Evolutionary conservation across 2,888 invertebrate species (phyloP).

Genomic region (Epinotia ramella): DNA sequence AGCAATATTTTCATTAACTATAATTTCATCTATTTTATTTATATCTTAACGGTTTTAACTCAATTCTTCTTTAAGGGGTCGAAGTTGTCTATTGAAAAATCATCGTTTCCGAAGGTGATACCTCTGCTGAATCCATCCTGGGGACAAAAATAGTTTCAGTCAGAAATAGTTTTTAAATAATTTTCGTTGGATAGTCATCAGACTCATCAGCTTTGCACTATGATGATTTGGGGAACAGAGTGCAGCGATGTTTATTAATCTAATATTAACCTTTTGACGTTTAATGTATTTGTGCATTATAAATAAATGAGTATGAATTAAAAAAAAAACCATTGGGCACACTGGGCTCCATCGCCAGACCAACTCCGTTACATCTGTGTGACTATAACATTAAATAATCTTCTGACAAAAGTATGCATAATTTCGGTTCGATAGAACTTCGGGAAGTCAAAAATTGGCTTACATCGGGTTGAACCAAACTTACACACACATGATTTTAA

Average conservation of each 20-base stretch:
- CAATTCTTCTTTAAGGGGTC: constrained; percentile 94
- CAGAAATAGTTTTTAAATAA: neutral
- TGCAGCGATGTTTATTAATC: no score
- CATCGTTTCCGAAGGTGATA: constrained; percentile 95
- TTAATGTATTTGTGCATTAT: no score
- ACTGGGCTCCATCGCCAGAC: neutral
- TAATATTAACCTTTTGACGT: no score
- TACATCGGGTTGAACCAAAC: no score
- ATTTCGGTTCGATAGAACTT: no score
- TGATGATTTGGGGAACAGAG: no score
- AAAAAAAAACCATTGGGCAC: neutral
- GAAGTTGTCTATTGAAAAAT: constrained; percentile 97
- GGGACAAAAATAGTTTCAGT: constrained; percentile 62
- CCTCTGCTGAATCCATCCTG: constrained; percentile 96
- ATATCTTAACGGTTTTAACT: constrained; percentile 54
- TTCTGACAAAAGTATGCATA: no score
- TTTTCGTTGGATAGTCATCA: neutral
- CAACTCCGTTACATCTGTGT: neutral
- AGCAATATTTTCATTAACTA: constrained; percentile 55
- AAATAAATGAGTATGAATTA: no score
- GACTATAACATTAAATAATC: no score
- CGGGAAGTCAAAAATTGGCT: no score
- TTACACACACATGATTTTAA: no score
- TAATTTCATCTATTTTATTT: constrained; percentile 56
- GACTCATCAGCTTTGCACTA: no score